Base-by-base conservation (phyloP, 2,797 vertebrate genomes). In the Cyclopterus lumpus region DNA sequence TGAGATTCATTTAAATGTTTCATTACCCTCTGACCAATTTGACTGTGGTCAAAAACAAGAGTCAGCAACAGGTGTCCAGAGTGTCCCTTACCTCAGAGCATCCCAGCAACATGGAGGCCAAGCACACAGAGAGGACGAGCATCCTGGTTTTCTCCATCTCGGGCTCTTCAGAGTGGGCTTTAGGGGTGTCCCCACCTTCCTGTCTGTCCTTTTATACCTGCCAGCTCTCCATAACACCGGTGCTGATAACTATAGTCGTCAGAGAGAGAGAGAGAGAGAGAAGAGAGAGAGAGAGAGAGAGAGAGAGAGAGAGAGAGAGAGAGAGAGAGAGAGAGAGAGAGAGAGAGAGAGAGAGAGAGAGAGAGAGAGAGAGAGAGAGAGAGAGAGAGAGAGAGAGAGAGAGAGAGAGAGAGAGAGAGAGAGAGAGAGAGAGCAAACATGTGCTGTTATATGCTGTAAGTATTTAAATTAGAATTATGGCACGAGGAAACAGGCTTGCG, bases 161-260 rank as follows among this genome's bases (percentile, higher is more conserved):
- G 42, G 48, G 42, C 12, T 73, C 24, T 49, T 58, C 38, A 11
- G 59, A 18, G 53, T 38, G 57, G 49, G 14, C 54, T 71, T 48
- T 68, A 54, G 72, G 61, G 67, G 48, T n/a, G 63, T n/a, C 10
- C 68, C 59, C 64, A 32, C 73, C 72, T 61, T 18, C 30, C 59
- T 1, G 53, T 49, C 28, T 5, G 51, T 42, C 40, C 70, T 82
- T 92, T 87, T 91, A 90, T 89, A 89, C 77, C 76, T 54, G 59
- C 32, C 53, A 32, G n/a, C 51, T 40, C 22, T 32, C 67, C 44
- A 42, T 22, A 74, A 53, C 49, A n/a, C 38, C 42, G 82, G 73
- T 71, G 32, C 74, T 76, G 81, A 88, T 87, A 80, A 78, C 28
- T 8, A 24, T 1, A 38, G 42, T 42, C 4, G 18, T 57, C 61